Base-by-base conservation (phyloP, 2,888 invertebrate species). In the Melitaea athalia region DNA sequence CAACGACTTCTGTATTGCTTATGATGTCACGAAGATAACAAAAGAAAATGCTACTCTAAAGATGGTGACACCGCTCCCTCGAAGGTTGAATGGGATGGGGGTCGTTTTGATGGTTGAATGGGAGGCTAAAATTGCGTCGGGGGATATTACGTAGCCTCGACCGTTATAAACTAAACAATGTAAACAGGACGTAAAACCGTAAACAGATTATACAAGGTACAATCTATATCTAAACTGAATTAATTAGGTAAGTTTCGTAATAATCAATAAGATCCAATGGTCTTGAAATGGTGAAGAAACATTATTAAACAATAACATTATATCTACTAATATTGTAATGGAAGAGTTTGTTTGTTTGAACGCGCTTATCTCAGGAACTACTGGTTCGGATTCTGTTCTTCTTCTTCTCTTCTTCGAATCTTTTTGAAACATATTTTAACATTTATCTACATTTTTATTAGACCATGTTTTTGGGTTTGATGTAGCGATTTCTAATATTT, bases 101-200 rank as follows among this genome's bases (percentile, higher is more conserved):
- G 24, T 24, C 24, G 24, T 24, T 24, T 24, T 24, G 24, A 43
- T 45, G 31, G 60, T 53, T 66, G 59, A 66, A 69, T 69, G 52
- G 53, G 47, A 53, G 66, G 59, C 14, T 66, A 59, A 66, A 69
- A 69, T 66, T 69, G 65, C 59, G 62, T 66, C 65, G 69, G 62
- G 52, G 60, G 57, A 65, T 65, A 65, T 69, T 65, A 65, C 45
- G 57, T 52, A 53, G 65, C 47, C 47, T 61, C 62, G 15, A 65
- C 59, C 62, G 52, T 62, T 62, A 62, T 69, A 65, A 59, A 64
- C 17, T 50, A 64, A 64, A 64, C 59, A 59, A 59, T 59, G 17
- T 49, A 63, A 57, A 57, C 38, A 24, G 17, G 49, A 64, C 5
- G 3, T 45, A 47, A 47, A 45, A n/a, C 38, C 12, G 14, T 6